These are phyloP conservation scores for Dichetophora obliterata DNA, from an alignment of 2,888 invertebrate genomes.

Conservation along the genomic window DNA sequence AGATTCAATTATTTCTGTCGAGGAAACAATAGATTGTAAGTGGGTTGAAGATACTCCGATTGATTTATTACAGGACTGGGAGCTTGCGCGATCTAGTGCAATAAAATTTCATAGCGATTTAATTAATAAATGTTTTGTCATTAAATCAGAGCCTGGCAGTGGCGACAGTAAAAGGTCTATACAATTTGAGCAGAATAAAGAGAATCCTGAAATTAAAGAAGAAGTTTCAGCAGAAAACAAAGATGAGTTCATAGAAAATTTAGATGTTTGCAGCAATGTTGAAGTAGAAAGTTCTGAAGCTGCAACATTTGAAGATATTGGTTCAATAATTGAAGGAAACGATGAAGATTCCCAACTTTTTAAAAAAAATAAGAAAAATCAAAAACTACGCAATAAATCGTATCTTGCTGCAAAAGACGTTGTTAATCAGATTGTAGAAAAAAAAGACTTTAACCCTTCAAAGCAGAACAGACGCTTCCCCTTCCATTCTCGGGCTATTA, in stretches of 20 bases:
- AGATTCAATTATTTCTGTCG: slow-evolving; percentile 56
- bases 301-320: slow-evolving; percentile 55
- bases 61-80: slow-evolving; percentile 70
- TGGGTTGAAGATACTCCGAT: slow-evolving; percentile 61
- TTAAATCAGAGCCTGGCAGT: slow-evolving; percentile 33
- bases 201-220: background rate
- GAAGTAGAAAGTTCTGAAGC: slow-evolving; percentile 63
- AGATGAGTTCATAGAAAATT: slow-evolving; percentile 62
- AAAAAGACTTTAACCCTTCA: slow-evolving; percentile 70
- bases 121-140: slow-evolving; percentile 53
- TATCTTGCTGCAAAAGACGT: slow-evolving; percentile 62
- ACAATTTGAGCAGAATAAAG: slow-evolving; percentile 27
- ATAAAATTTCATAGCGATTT: slow-evolving; percentile 66
- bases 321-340: slow-evolving; percentile 51
- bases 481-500: slow-evolving; percentile 67
- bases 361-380: slow-evolving; percentile 55
- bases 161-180: slow-evolving; percentile 37
- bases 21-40: slow-evolving; percentile 62
- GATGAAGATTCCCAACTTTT: slow-evolving; percentile 45
- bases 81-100: slow-evolving; percentile 72
- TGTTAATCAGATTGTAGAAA: slow-evolving; percentile 58
- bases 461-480: slow-evolving; percentile 77
- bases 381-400: slow-evolving; percentile 56
- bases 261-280: slow-evolving; percentile 67
- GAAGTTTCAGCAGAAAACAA: slow-evolving; percentile 54